Base-by-base conservation (phyloP, 1,140 invertebrate genomes). In the Brachionus manjavacas region DNA sequence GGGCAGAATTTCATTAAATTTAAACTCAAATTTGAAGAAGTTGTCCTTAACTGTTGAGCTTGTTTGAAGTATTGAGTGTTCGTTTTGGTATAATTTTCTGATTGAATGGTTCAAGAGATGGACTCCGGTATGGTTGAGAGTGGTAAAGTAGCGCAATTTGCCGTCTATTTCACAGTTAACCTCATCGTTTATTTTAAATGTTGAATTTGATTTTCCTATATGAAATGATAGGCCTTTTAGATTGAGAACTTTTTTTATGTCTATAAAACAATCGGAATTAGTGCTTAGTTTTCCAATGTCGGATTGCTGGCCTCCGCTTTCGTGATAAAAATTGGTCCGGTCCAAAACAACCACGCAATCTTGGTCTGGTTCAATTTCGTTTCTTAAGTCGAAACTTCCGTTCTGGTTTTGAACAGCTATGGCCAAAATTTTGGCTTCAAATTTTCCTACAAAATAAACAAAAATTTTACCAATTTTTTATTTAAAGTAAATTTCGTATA, bases 251-350 rank as follows among this genome's bases (percentile, higher is more conserved):
- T 81, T 23, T 11, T 60, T 20, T 20, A 81, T 64, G 55, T 31
- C 25, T 12, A 64, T 64, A 23, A 14, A 14, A 28, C 9, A 2
- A 25, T 25, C 11, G 46, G 41, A 25, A 25, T 76, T 76, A 4
- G 14, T 14, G 20, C 9, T 86, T 88, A 87, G 89, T 95, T 90
- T 49, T 96, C 95, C 95, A 43, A 86, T 90, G 88, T 96, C 95
- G 23, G 91, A 90, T 1, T 91, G 87, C 88, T 96, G 95, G 1
- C 95, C 95, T 12, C 94, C 95, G 84, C 93, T 92, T 87, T 94
- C 92, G 84, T 92, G 91, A 88, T 95, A 96, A 86, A 95, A 94
- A 87, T 93, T 92, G 41, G 94, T 96, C 87, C 91, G 92, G 87
- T 95, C 92, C 4, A 94, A 85, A 66, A 93, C 86, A 78, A 93